Base-by-base conservation (phyloP, 2,113 vertebrate genomes). In the Leucopsar rothschildi region DNA sequence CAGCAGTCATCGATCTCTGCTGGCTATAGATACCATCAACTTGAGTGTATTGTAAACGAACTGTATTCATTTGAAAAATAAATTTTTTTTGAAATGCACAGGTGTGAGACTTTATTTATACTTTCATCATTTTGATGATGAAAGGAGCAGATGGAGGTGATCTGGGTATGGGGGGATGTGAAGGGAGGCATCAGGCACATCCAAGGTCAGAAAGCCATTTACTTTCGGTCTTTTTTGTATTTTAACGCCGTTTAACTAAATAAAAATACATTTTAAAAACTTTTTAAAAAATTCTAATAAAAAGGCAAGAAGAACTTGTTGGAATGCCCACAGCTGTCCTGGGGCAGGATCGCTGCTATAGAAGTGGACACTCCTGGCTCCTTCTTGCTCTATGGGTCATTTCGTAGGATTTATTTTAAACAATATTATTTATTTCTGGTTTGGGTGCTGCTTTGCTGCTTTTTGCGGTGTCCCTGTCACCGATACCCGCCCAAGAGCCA, bases 401-500 rank as follows among this genome's bases (percentile, higher is more conserved):
- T 39, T 24, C 4, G 7, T 40, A 42, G 11, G 17, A 20, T 35
- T 47, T 45, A 50, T 40, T 16, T 29, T 1, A 12, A 21, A 35
- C 4, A 3, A 0, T 10, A 11, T 14, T 11, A 18, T 25, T 5
- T n/a, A 5, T 11, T 21, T 1, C 25, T 12, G n/a, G 1, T 6
- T 65, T 98, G 98, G 98, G 97, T 97, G 98, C 98, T 94, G 98
- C 98, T 98, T 98, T 98, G 98, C 98, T 97, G 98, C 97, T 96
- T 97, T 98, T 98, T 98, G 98, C 98, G 97, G 98, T 98, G 98
- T 24, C 23, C 42, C 19, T 17, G 42, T 12, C 72, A 27, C 49
- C 49, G 12, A 3, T 1, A 17, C 13, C 40, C 4, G 11, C 21
- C 50, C 85, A 1, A 2, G 27, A 23, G 50, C 27, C 15, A 27